Conservation (phyloP, 2,797 vertebrate genomes). For the Enteromius trimaculatus region DNA sequence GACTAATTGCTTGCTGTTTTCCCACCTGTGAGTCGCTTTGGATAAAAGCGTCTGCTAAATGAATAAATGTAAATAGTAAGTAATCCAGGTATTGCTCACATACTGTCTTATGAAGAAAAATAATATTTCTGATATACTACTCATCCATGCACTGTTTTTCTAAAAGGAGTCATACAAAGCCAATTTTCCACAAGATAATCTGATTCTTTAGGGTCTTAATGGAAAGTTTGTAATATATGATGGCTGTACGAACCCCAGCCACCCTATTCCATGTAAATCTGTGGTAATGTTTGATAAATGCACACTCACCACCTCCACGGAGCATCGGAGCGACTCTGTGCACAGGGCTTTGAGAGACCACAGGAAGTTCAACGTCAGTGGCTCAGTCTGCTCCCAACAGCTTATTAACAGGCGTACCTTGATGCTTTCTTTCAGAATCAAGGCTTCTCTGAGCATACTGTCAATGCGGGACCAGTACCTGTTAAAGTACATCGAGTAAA, state of each 20-base stretch:
- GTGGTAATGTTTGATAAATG: neutral
- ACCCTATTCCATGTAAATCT: neutral
- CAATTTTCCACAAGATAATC: no score
- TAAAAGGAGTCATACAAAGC: no score
- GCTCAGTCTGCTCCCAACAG: slow-evolving; percentile 90
- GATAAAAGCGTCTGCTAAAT: no score
- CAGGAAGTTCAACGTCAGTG: slow-evolving; percentile 91
- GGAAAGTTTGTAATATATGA: neutral
- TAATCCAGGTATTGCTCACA: neutral
- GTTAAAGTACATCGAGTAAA: neutral
- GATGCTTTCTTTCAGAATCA: slow-evolving; percentile 85
- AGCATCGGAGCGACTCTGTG: slow-evolving; percentile 88
- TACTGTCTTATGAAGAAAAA: neutral
- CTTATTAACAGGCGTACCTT: slow-evolving; percentile 91
- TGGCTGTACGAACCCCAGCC: neutral
- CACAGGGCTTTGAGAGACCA: slow-evolving; percentile 94
- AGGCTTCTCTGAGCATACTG: slow-evolving; percentile 87
- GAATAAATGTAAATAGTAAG: no score
- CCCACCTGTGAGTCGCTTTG: no score
- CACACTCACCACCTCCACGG: slow-evolving; percentile 90
- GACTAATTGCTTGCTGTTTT: no score
- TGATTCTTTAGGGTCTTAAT: no score
- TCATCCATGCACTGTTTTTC: neutral
- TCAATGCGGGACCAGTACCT: slow-evolving; percentile 96
- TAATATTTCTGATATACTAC: neutral